phyloP scores from a whole-genome alignment of 2,797 vertebrate species.

The Stomatorhinus walkeri region DNA sequence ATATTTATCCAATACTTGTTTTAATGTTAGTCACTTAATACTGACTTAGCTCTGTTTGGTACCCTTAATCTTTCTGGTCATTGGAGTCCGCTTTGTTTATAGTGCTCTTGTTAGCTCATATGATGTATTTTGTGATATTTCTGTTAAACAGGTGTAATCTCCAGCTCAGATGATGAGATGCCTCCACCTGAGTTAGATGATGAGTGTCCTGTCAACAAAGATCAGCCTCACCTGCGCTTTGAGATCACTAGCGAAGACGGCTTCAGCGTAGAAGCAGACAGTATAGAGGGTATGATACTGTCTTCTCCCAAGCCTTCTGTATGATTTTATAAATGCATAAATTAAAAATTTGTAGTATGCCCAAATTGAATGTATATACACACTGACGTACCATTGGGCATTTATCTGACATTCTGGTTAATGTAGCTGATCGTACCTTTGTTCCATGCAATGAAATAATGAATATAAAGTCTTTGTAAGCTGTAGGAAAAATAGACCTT shows the following conservation, averaged over 20 bases:
- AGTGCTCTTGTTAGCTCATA: neutral
- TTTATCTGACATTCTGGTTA: neutral
- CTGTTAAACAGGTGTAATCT: slow-evolving; percentile 59
- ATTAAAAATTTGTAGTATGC: neutral
- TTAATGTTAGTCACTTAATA: neutral
- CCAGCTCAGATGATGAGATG: slow-evolving; percentile 74
- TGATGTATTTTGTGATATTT: neutral
- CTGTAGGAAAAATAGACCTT: neutral
- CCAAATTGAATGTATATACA: neutral
- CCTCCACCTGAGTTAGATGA: slow-evolving; percentile 65
- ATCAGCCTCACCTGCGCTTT: slow-evolving; percentile 74
- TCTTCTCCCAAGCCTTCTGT: neutral
- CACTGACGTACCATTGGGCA: neutral
- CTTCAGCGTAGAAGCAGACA: slow-evolving; percentile 79
- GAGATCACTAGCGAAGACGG: slow-evolving; percentile 85
- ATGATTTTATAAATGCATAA: neutral
- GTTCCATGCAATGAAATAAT: neutral
- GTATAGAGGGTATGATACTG: slow-evolving; percentile 67
- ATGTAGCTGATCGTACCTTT: neutral
- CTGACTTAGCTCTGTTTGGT: neutral
- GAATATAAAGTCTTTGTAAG: neutral
- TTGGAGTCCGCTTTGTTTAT: neutral
- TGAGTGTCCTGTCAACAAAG: slow-evolving; percentile 49
- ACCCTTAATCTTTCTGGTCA: neutral
- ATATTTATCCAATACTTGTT: neutral